Conservation (phyloP, 2,797 vertebrate genomes). For the Zalophus californianus region DNA sequence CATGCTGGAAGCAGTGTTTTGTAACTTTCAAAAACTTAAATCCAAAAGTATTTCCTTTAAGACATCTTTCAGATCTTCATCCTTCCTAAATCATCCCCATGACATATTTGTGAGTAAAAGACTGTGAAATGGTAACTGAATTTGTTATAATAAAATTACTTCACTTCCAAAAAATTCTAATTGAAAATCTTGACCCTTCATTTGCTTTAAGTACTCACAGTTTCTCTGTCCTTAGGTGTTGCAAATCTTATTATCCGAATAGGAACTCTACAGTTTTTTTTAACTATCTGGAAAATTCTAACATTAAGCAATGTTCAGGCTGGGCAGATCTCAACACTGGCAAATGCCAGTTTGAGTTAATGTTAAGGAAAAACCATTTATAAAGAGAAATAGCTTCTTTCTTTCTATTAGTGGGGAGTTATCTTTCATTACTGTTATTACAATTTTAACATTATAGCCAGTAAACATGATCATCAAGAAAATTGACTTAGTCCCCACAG, state of each 20-base stretch:
- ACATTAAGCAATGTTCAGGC: slow-evolving; percentile 38
- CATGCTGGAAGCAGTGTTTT: background rate
- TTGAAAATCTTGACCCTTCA: background rate
- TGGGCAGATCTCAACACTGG: background rate
- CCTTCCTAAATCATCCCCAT: background rate
- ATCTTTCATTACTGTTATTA: slow-evolving; percentile 62
- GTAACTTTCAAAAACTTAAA: slow-evolving; percentile 23
- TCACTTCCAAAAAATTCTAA: background rate
- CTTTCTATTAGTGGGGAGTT: slow-evolving; percentile 58
- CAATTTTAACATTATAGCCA: slow-evolving; percentile 48
- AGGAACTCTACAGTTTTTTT: background rate
- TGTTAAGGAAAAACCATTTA: slow-evolving; percentile 49
- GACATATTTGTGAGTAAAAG: background rate
- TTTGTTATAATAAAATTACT: background rate
- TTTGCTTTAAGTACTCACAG: background rate
- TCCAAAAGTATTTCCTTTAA: slow-evolving; percentile 30
- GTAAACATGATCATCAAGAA: background rate
- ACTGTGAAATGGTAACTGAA: background rate
- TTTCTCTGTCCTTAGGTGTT: background rate
- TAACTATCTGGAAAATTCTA: slow-evolving; percentile 22
- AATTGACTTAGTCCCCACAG: background rate
- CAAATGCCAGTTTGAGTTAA: slow-evolving; percentile 30
- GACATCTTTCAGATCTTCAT: background rate
- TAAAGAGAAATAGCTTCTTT: slow-evolving; percentile 29
- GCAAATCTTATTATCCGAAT: slow-evolving; percentile 50